Evolutionary conservation across 2,113 vertebrate species (phyloP).

Genomic region (Puntigrus tetrazona): DNA sequence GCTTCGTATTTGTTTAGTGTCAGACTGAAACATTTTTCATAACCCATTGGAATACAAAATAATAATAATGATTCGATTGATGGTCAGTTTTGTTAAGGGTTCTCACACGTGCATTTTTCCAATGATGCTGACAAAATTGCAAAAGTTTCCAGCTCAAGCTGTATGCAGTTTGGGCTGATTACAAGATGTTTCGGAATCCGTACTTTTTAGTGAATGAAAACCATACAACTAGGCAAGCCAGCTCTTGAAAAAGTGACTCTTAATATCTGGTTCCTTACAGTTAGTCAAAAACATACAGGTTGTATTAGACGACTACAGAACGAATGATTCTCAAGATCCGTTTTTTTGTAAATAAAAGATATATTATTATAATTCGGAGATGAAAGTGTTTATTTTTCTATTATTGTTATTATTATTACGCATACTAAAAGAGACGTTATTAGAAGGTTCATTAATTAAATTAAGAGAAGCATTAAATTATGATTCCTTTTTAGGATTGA

Average conservation of each 20-base stretch:
- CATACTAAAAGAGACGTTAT: too few species aligned
- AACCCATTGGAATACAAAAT: background rate
- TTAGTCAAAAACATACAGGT: background rate
- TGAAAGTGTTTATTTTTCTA: too few species aligned
- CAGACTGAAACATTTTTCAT: background rate
- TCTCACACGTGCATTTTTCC: background rate
- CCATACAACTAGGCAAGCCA: too few species aligned
- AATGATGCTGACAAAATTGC: background rate
- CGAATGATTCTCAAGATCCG: background rate
- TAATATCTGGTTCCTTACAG: background rate
- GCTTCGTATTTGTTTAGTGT: background rate
- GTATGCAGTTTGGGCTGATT: background rate
- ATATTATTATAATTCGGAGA: too few species aligned
- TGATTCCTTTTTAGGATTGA: background rate
- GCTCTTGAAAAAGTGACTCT: too few species aligned
- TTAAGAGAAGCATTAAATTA: background rate
- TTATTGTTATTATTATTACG: too few species aligned
- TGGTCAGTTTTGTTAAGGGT: background rate
- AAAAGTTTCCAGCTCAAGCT: background rate
- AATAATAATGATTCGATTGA: background rate
- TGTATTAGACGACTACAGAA: background rate
- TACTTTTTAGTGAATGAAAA: background rate
- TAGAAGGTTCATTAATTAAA: background rate
- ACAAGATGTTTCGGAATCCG: background rate
- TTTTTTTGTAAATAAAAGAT: too few species aligned